phyloP scores from a whole-genome alignment of 2,888 invertebrate genomes.

The Nemurella pictetii region DNA sequence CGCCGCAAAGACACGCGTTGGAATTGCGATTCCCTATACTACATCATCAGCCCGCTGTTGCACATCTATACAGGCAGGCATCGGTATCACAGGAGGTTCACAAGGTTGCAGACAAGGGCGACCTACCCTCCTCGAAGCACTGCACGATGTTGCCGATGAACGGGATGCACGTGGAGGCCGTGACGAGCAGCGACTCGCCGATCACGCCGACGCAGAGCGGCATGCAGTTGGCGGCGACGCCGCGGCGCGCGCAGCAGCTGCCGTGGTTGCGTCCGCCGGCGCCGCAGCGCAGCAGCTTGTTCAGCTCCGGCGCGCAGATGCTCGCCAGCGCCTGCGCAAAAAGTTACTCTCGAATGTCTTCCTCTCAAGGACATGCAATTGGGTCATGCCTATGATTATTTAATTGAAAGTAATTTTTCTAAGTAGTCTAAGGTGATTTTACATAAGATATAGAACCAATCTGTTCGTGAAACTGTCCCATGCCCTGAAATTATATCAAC shows the following conservation, averaged over 20 bases:
- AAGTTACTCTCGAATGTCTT: too few relatives aligned
- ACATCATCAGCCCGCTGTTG: background rate
- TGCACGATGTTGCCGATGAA: slow-evolving; percentile 83
- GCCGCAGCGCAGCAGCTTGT: slow-evolving; percentile 67
- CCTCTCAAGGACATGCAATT: too few relatives aligned
- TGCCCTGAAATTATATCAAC: too few relatives aligned
- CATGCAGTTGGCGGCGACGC: slow-evolving; percentile 69
- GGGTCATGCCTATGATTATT: too few relatives aligned
- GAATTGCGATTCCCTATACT: background rate
- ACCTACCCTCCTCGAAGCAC: slow-evolving; percentile 80
- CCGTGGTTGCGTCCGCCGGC: slow-evolving; percentile 74
- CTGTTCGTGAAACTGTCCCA: too few relatives aligned
- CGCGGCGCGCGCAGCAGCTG: slow-evolving; percentile 72
- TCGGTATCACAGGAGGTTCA: too few relatives aligned
- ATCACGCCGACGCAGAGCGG: slow-evolving; percentile 73
- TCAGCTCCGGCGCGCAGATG: slow-evolving; percentile 75
- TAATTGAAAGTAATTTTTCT: too few relatives aligned
- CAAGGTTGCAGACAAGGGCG: background rate
- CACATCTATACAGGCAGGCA: background rate
- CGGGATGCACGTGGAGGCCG: slow-evolving; percentile 72
- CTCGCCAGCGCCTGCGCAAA: slow-evolving; percentile 54
- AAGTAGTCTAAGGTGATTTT: too few relatives aligned
- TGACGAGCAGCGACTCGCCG: slow-evolving; percentile 59
- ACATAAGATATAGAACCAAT: too few relatives aligned
- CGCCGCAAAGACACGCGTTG: background rate